phyloP scores from a whole-genome alignment of 2,113 vertebrate genomes.

The Bufo bufo region DNA sequence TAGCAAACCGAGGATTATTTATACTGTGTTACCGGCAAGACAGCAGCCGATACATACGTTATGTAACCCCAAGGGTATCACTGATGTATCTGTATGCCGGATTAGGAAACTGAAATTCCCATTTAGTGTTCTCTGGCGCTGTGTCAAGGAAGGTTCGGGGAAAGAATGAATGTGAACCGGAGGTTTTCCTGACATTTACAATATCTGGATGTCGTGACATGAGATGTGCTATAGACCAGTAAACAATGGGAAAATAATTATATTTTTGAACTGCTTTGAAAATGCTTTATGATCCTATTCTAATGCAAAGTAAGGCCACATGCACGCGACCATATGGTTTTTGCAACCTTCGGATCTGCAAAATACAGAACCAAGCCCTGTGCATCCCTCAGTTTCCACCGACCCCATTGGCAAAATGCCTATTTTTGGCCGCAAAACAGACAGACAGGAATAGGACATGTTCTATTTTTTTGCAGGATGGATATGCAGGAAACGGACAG shows the following conservation, averaged over 20 bases:
- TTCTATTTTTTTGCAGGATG: too few species aligned
- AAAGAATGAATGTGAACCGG: slow-evolving; percentile 26
- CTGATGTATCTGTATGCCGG: slow-evolving; percentile 6
- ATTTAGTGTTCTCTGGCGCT: slow-evolving; percentile 1
- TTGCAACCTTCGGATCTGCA: too few species aligned
- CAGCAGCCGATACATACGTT: neutral
- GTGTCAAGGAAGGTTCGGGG: slow-evolving; percentile 3
- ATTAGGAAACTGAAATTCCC: slow-evolving; percentile 22
- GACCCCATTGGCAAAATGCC: too few species aligned
- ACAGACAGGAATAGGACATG: too few species aligned
- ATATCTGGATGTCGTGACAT: slow-evolving; percentile 1
- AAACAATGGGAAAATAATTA: neutral
- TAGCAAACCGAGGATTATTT: neutral
- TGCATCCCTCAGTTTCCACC: too few species aligned
- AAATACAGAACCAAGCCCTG: too few species aligned
- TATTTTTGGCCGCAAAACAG: too few species aligned
- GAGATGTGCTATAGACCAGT: neutral
- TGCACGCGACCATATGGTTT: too few species aligned
- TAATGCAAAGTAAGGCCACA: neutral
- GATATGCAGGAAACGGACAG: too few species aligned
- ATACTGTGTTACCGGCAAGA: neutral
- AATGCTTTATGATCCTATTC: neutral
- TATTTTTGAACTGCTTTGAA: neutral
- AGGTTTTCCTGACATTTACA: slow-evolving; percentile 28
- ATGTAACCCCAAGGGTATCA: neutral